These are phyloP conservation scores for Pangasius larnaudii DNA, from an alignment of 2,797 vertebrate species.

Conservation along the genomic window DNA sequence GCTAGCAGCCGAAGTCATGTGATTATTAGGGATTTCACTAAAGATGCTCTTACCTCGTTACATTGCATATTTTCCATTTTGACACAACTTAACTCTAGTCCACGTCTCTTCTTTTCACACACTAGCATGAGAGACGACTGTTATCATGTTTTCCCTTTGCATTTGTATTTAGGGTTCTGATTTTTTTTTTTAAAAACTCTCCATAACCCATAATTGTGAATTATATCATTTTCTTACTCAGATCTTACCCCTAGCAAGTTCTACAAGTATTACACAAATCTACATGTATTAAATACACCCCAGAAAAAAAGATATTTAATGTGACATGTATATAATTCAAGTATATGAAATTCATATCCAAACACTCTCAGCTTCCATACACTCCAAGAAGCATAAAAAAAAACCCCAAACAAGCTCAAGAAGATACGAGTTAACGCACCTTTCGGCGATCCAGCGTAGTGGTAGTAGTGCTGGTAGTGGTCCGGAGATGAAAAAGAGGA, in stretches of 20 bases:
- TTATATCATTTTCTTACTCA: background rate
- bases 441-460: conserved; percentile 82
- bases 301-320: background rate
- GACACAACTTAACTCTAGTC: background rate
- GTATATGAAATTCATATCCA: background rate
- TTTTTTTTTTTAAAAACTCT: background rate
- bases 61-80: background rate
- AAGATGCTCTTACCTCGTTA: background rate
- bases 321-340: background rate
- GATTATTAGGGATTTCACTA: background rate
- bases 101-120: background rate
- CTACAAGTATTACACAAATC: background rate
- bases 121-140: background rate
- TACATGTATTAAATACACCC: background rate
- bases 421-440: background rate
- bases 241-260: background rate
- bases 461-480: conserved; percentile 90
- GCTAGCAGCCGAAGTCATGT: background rate
- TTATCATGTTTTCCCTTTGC: background rate
- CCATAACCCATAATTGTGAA: background rate
- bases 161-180: background rate
- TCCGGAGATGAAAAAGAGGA: conserved; percentile 85
- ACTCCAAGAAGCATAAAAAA: background rate
- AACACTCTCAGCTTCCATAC: background rate
- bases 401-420: background rate